Conservation (phyloP, 2,888 invertebrate genomes). For the Thymelicus sylvestris region DNA sequence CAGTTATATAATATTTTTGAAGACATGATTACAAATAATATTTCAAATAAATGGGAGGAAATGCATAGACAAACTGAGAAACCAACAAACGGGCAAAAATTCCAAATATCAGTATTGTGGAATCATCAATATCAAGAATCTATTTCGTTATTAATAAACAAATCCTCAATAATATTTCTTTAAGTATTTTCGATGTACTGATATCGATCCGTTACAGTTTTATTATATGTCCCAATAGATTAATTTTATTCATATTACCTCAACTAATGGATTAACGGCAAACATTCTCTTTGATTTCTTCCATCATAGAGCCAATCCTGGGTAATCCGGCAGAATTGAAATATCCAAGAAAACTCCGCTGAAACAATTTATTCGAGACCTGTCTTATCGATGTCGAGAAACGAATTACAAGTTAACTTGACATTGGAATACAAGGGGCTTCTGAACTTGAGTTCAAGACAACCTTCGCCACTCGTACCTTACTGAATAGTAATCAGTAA, state of each 20-base stretch:
- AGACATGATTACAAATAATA: no score
- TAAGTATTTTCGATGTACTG: neutral
- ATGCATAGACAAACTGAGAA: no score
- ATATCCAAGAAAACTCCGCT: slow-evolving; percentile 44
- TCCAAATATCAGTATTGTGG: no score
- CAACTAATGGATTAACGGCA: neutral
- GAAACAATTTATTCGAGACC: slow-evolving; percentile 44
- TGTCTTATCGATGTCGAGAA: slow-evolving; percentile 5
- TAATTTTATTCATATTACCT: neutral
- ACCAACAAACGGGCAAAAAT: no score
- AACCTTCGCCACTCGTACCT: no score
- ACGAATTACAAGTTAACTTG: neutral
- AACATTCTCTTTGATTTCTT: slow-evolving; percentile 4
- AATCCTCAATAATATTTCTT: neutral
- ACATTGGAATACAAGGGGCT: neutral
- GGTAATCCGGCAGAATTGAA: slow-evolving; percentile 45
- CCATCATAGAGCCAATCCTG: slow-evolving; percentile 31
- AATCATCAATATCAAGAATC: no score
- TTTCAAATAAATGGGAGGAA: no score
- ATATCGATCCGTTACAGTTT: neutral
- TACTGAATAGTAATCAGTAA: no score
- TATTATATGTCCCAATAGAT: neutral
- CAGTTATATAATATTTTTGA: no score
- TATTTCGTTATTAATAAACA: no score
- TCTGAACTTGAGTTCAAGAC: no score